These are phyloP conservation scores for Metalampra italica DNA, from an alignment of 2,888 invertebrate genomes.

Conservation along the genomic window DNA sequence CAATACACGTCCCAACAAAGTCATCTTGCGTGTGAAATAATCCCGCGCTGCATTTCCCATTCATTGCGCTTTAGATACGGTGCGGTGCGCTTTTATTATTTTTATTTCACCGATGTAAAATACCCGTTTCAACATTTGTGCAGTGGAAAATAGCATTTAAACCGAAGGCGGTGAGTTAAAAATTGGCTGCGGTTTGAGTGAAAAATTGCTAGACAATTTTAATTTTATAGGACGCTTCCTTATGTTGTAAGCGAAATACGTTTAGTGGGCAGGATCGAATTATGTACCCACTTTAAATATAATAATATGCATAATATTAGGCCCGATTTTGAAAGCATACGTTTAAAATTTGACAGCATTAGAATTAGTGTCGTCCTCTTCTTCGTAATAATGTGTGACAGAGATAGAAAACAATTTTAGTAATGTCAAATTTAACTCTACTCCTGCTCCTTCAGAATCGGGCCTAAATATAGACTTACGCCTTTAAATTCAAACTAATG, in stretches of 20 bases:
- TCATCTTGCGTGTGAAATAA: conserved; percentile 38
- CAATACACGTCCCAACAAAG: conserved; percentile 5
- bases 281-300: no score
- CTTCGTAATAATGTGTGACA: no score
- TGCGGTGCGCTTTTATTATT: conserved; percentile 32
- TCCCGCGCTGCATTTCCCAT: conserved; percentile 37
- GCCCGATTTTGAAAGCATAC: no score
- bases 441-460: no score
- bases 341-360: no score
- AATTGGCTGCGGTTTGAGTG: conserved; percentile 11
- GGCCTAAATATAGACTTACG: no score
- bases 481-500: no score
- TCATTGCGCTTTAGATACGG: conserved; percentile 46
- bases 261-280: no score
- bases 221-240: neutral
- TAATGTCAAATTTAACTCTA: no score
- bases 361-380: no score
- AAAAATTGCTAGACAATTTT: conserved; percentile 31
- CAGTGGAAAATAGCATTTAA: conserved; percentile 17
- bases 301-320: no score
- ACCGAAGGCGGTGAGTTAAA: conserved; percentile 12
- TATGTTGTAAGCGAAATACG: neutral
- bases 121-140: conserved; percentile 27
- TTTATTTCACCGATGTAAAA: conserved; percentile 39
- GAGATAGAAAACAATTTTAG: no score